Evolutionary conservation across 2,113 vertebrate genomes (phyloP).

Genomic region (Nematolebias whitei): DNA sequence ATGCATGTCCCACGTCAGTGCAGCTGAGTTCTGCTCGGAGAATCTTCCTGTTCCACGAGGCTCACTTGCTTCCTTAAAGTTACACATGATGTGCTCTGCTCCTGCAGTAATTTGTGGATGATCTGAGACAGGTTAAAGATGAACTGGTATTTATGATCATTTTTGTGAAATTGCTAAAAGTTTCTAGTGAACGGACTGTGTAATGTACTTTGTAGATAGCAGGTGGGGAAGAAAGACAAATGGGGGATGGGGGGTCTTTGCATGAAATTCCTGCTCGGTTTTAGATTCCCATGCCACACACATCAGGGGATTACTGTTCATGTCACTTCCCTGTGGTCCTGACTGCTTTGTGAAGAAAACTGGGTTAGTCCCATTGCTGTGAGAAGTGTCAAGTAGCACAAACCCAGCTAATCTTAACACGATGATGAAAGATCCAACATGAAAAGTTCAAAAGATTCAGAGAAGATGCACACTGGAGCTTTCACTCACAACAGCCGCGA

Average conservation of each 20-base stretch:
- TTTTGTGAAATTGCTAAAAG: too few relatives aligned
- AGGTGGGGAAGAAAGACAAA: too few relatives aligned
- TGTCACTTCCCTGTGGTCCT: conserved; percentile 58
- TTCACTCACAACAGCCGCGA: not conserved
- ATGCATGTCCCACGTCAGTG: too few relatives aligned
- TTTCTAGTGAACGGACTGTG: too few relatives aligned
- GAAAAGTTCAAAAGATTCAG: conserved; percentile 1
- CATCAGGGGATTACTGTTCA: conserved; percentile 24
- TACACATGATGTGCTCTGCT: too few relatives aligned
- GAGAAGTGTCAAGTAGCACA: conserved; percentile 28
- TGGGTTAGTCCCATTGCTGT: conserved; percentile 50
- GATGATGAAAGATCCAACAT: not conserved
- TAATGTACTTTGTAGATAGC: too few relatives aligned
- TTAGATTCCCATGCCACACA: conserved; percentile 7
- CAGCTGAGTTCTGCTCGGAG: too few relatives aligned
- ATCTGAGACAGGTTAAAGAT: too few relatives aligned
- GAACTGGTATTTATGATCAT: too few relatives aligned
- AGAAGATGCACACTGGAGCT: not conserved
- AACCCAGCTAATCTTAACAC: conserved; percentile 16
- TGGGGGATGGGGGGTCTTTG: not conserved
- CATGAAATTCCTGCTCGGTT: conserved; percentile 24
- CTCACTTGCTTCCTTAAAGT: too few relatives aligned
- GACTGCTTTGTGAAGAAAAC: conserved; percentile 24
- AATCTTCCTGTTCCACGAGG: too few relatives aligned
- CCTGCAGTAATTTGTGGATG: too few relatives aligned